Percentiles rank a stretch among this genome's conserved stretches.
Evolutionary conservation across 2,113 vertebrate species (phyloP).

Genomic region (Sisor rabdophorus): DNA sequence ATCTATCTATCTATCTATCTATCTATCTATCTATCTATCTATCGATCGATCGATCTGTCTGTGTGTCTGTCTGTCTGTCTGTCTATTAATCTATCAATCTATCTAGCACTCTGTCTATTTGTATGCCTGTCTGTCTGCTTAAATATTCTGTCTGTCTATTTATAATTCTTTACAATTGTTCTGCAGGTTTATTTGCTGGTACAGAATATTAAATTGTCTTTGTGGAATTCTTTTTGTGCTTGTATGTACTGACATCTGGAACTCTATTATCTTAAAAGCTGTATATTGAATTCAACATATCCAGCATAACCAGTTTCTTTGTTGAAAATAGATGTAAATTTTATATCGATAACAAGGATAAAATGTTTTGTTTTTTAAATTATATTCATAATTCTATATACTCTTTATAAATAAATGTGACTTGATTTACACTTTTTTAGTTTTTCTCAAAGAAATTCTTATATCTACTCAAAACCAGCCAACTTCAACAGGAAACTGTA

Average conservation of each 20-base stretch:
- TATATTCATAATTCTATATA: not conserved
- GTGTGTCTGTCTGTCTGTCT: not conserved
- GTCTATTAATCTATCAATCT: not conserved
- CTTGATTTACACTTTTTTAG: too few relatives aligned
- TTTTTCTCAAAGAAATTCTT: not conserved
- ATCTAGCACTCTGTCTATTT: not conserved
- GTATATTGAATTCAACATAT: slow-evolving; percentile 48
- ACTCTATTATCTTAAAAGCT: slow-evolving; percentile 82
- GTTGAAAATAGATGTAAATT: not conserved
- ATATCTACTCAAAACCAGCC: not conserved
- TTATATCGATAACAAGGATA: not conserved
- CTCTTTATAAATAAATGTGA: not conserved
- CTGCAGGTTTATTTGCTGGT: not conserved
- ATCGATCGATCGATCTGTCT: not conserved
- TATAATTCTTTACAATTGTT: not conserved
- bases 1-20: too few relatives aligned
- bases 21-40: too few relatives aligned
- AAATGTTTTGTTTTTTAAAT: not conserved
- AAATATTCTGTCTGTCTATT: not conserved
- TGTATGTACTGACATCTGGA: slow-evolving; percentile 81
- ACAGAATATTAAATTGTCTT: slow-evolving; percentile 60
- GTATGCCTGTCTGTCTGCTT: not conserved
- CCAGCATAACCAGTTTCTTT: not conserved
- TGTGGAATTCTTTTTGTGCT: slow-evolving; percentile 79
- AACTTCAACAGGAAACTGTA: not conserved